Conservation (phyloP, 2,113 vertebrate species). For the Toxostoma redivivum region DNA sequence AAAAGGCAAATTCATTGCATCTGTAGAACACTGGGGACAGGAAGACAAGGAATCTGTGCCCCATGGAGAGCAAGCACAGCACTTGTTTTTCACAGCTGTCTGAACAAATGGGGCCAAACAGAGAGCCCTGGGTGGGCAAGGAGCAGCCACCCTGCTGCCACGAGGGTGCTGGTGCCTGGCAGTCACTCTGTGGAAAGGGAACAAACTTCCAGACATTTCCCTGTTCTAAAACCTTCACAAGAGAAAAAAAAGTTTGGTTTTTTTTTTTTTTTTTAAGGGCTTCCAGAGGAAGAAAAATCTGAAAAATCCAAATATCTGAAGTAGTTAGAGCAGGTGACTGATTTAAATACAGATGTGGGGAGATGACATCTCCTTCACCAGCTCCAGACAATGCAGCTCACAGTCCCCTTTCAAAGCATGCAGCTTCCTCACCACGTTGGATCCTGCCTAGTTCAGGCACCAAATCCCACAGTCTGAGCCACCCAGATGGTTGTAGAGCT, state of each 20-base stretch:
- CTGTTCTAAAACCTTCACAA: not conserved
- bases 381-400: not conserved
- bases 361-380: not conserved
- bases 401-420: not conserved
- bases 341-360: not conserved
- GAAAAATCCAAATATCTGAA: not conserved
- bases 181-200: not conserved
- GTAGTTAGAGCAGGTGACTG: not conserved
- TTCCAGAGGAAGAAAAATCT: not conserved
- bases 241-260: not conserved
- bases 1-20: not conserved
- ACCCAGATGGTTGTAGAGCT: not conserved
- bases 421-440: fast-evolving
- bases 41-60: not conserved
- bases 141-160: not conserved
- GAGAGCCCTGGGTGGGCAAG: not conserved
- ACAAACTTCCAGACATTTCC: not conserved
- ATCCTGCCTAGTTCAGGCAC: not conserved
- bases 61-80: not conserved
- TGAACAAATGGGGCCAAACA: not conserved
- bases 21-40: not conserved
- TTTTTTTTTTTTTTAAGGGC: not conserved
- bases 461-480: not conserved
- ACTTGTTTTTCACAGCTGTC: not conserved
- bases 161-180: not conserved